Evolutionary conservation across 2,797 vertebrate species (phyloP).

Genomic region (Pyrocephalus nanus): DNA sequence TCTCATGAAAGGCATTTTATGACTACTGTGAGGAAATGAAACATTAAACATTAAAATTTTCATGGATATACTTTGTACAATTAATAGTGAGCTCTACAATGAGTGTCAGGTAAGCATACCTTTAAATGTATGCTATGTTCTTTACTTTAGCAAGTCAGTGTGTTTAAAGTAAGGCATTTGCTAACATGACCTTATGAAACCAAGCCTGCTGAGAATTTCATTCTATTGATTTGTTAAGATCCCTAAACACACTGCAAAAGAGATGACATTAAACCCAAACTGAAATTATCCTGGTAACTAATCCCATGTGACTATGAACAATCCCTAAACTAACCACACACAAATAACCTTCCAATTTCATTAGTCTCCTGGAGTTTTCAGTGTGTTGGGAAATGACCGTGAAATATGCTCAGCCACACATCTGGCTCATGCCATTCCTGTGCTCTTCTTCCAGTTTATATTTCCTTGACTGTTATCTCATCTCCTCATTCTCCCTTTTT

Average conservation of each 20-base stretch:
- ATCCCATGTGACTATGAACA: neutral
- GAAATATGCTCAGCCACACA: neutral
- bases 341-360: neutral
- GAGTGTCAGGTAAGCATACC: neutral
- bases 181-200: neutral
- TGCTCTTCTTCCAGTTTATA: neutral
- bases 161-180: neutral
- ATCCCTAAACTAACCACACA: neutral
- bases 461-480: neutral
- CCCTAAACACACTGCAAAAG: neutral
- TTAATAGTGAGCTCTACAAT: neutral
- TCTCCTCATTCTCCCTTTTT: neutral
- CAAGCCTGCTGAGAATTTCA: neutral
- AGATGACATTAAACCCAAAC: neutral
- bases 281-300: neutral
- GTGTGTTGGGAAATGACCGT: neutral
- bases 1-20: neutral
- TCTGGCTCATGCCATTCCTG: neutral
- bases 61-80: neutral
- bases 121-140: neutral
- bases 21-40: neutral
- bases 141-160: neutral
- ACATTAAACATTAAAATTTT: neutral
- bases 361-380: neutral
- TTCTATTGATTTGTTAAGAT: neutral